Percentiles rank a stretch among this genome's conserved stretches.
These are phyloP conservation scores for Arctopsyche grandis DNA, from an alignment of 1,140 invertebrate genomes.

Conservation along the genomic window DNA sequence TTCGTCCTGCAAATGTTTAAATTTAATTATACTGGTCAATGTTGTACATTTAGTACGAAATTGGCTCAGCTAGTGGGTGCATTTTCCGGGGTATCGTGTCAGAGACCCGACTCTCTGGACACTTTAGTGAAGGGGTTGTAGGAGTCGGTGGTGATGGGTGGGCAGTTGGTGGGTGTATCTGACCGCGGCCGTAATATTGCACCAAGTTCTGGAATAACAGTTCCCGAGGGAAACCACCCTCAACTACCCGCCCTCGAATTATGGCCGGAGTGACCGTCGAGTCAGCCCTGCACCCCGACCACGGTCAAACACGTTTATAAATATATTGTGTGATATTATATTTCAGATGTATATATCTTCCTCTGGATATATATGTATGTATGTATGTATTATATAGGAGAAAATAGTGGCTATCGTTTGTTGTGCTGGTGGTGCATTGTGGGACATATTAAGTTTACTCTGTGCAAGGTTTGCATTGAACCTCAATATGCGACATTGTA, in stretches of 20 bases:
- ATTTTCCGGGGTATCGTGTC: not conserved
- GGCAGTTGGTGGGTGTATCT: not conserved
- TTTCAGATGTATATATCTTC: not conserved
- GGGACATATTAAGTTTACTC: not conserved
- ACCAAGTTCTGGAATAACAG: conserved; percentile 20
- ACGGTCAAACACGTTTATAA: not conserved
- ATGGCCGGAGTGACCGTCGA: not conserved
- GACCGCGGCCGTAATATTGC: conserved; percentile 23
- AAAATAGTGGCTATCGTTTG: too few species aligned
- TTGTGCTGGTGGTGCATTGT: too few species aligned
- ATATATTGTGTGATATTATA: too few species aligned
- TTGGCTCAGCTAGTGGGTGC: not conserved
- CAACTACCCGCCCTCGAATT: not conserved
- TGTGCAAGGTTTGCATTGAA: not conserved
- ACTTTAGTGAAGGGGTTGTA: not conserved
- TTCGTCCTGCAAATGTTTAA: too few species aligned
- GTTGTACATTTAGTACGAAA: not conserved
- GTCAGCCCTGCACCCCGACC: not conserved
- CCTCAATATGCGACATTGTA: not conserved
- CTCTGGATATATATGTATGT: not conserved
- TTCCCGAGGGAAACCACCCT: conserved; percentile 14
- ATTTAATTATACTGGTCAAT: too few species aligned
- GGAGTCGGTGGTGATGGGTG: not conserved
- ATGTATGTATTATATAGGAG: not conserved
- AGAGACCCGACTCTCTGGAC: not conserved